Evolutionary conservation across 2,888 invertebrate genomes (phyloP).

Genomic region (Trichopoda pennipes): DNA sequence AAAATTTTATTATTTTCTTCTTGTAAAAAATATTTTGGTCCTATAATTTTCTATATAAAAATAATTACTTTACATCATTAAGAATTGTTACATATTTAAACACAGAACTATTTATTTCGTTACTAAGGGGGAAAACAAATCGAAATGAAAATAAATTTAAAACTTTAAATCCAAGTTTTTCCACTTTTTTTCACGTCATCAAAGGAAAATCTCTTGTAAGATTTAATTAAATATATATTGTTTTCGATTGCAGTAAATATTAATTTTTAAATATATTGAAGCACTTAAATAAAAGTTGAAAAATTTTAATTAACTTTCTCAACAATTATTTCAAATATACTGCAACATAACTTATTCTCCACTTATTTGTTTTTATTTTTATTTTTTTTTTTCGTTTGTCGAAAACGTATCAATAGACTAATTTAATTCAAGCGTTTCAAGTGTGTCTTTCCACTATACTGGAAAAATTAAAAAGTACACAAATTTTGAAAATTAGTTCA

Average conservation of each 20-base stretch:
- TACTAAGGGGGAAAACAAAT: no score
- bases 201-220: no score
- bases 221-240: neutral
- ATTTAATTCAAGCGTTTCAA: slow-evolving; percentile 53
- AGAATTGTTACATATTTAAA: no score
- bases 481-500: slow-evolving; percentile 72
- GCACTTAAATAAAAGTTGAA: slow-evolving; percentile 3
- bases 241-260: neutral
- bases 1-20: no score
- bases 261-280: slow-evolving; percentile 9
- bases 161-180: no score
- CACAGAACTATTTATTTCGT: no score
- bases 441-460: slow-evolving; percentile 28
- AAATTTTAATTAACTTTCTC: slow-evolving; percentile 65
- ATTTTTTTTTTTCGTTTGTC: slow-evolving; percentile 1
- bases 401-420: slow-evolving; percentile 52
- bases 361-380: slow-evolving; percentile 11
- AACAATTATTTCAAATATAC: slow-evolving; percentile 58
- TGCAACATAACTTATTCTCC: slow-evolving; percentile 47
- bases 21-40: no score
- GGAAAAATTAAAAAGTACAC: slow-evolving; percentile 67
- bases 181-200: no score
- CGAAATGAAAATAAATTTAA: no score
- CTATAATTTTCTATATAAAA: no score
- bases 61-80: no score